A percentile compares a stretch with the other conserved stretches of the same genome.
These are phyloP conservation scores for Phylloscopus trochilus DNA, from an alignment of 2,113 vertebrate genomes.

Conservation along the genomic window DNA sequence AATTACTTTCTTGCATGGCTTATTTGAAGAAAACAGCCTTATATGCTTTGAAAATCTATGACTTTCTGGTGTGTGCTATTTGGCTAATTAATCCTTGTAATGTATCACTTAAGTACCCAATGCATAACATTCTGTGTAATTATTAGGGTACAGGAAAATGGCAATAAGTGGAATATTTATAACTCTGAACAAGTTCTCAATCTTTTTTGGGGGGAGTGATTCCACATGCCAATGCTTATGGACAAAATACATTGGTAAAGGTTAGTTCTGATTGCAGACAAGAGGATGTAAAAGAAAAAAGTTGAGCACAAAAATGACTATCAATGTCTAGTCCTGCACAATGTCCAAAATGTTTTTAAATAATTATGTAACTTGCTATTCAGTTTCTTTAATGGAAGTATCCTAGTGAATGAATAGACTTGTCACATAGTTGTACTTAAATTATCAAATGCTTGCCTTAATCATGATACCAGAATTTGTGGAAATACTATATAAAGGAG, in stretches of 20 bases:
- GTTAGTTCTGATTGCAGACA: background rate
- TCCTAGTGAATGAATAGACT: background rate
- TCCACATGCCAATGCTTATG: rapidly evolving
- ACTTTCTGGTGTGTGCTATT: background rate
- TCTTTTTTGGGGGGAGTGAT: background rate
- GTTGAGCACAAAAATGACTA: background rate
- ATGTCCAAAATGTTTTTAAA: background rate
- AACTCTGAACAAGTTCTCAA: background rate
- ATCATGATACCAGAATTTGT: background rate
- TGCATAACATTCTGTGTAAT: background rate
- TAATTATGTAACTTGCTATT: background rate
- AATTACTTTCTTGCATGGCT: background rate
- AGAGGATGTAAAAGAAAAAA: background rate
- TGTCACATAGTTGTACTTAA: background rate
- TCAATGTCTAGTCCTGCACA: background rate
- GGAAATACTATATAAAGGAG: background rate
- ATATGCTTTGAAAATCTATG: background rate
- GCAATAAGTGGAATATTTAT: background rate
- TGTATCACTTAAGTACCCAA: background rate
- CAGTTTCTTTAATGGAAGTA: background rate
- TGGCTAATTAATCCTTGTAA: background rate
- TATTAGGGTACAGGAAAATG: background rate
- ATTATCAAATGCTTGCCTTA: background rate
- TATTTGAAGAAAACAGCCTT: background rate
- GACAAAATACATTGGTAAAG: background rate